Base-by-base conservation (phyloP, 2,113 vertebrate genomes). In the Passer montanus region DNA sequence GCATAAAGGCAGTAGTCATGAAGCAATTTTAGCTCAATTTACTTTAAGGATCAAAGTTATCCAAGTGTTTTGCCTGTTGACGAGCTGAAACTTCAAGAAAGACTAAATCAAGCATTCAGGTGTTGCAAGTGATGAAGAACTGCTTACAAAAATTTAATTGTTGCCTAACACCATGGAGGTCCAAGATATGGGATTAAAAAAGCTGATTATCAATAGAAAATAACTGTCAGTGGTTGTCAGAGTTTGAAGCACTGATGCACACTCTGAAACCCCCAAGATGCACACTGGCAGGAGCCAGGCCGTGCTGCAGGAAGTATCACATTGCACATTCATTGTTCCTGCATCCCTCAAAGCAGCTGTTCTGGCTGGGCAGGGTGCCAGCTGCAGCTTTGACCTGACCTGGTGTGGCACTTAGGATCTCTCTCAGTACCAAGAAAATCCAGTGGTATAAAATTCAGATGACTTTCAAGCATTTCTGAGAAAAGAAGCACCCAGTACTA, bases 121-220 rank as follows among this genome's bases (percentile, higher is more conserved):
- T 43, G 15, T 30, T 37, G 11, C 15, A 94, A 18, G 17, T 18
- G 21, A 46, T 3, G 6, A 86, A n/a, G 22, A 90, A 23, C 15
- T 43, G 15, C 24, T 56, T 13, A 55, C 13, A 72, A 28, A 77
- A 70, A 47, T 17, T 30, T 13, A 87, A n/a, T 37, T 52, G 9
- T 1, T 8, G 4, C 9, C 1, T 31, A 60, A 37, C 50, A 56
- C 3, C 9, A 8, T 8, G 7, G 18, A 79, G 3, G 15, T 14
- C 27, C 24, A 72, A 81, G 14, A 56, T 2, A 31, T 5, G 15
- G 6, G 2, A 9, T 31, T 53, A 4, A 64, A 76, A 44, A 3
- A 35, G 8, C 23, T 66, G 13, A 50, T 47, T 15, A 60, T n/a
- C 13, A 41, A 49, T 13, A 70, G 50, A 58, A 69, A 58, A 37